Conservation (phyloP, 2,888 invertebrate genomes). For the Aplocera efformata region DNA sequence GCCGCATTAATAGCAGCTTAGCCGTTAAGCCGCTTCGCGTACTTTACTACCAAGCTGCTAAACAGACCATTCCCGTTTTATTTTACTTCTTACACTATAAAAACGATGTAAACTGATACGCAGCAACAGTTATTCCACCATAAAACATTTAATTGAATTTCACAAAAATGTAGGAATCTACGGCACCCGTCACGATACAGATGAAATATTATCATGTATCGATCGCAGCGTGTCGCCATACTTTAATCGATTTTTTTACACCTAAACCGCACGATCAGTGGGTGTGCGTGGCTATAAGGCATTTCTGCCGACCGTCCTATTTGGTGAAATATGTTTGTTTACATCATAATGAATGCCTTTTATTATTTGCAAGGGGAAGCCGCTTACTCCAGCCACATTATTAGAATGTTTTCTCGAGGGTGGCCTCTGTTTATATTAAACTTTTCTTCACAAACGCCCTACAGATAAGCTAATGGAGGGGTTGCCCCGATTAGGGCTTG, state of each 20-base stretch:
- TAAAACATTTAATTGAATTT: conserved; percentile 76
- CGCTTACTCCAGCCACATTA: conserved; percentile 44
- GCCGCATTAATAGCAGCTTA: conserved; percentile 29
- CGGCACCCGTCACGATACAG: conserved; percentile 58
- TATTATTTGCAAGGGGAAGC: conserved; percentile 53
- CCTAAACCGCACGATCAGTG: conserved; percentile 74
- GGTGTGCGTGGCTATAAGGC: conserved; percentile 74
- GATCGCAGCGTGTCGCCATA: conserved; percentile 78
- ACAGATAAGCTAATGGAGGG: conserved; percentile 31
- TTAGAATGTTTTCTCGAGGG: conserved; percentile 64
- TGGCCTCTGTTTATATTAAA: conserved; percentile 47
- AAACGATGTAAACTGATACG: conserved; percentile 66
- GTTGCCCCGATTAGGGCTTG: conserved; percentile 48
- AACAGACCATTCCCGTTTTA: conserved; percentile 42
- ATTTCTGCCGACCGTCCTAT: conserved; percentile 68
- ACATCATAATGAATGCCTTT: conserved; percentile 63
- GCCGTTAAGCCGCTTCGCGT: conserved; percentile 32
- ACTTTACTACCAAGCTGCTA: conserved; percentile 35
- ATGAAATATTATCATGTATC: conserved; percentile 78
- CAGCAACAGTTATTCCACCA: conserved; percentile 57
- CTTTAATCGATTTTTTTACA: conserved; percentile 80
- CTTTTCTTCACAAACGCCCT: conserved; percentile 20
- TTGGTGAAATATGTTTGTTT: conserved; percentile 76
- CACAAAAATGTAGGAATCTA: conserved; percentile 68
- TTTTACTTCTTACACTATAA: conserved; percentile 48